Conservation (phyloP, 2,888 invertebrate species). For the Melikaiella ostensackeni region DNA sequence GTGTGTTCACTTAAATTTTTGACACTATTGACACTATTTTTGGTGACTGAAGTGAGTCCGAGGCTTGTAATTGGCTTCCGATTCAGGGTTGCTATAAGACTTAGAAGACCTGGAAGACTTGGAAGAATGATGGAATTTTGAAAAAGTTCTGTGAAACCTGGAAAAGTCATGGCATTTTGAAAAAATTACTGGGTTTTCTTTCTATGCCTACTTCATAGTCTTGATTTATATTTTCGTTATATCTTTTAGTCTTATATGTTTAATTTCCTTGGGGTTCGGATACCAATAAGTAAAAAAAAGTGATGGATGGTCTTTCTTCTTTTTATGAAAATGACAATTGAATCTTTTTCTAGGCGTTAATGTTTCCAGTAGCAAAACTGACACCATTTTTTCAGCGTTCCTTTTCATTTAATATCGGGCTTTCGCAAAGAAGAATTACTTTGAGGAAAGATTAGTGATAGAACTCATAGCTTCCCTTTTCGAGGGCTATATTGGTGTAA, state of each 20-base stretch:
- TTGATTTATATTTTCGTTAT: no score
- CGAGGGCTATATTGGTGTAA: constrained; percentile 57
- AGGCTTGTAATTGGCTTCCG: no score
- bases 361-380: neutral
- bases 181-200: no score
- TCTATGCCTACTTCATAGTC: no score
- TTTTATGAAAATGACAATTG: neutral
- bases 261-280: neutral
- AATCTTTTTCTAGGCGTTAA: neutral
- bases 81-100: no score
- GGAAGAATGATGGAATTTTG: no score
- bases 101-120: no score
- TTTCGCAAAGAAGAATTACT: neutral
- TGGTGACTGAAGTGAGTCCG: no score
- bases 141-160: no score
- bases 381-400: neutral
- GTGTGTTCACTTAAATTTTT: no score
- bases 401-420: neutral
- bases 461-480: constrained; percentile 51
- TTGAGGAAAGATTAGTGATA: constrained; percentile 61
- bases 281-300: neutral
- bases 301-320: neutral
- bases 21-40: no score
- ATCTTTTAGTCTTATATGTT: neutral
- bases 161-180: no score